Percentiles rank a stretch among this genome's conserved stretches.
These are phyloP conservation scores for Torymus tubicola DNA, from an alignment of 2,888 invertebrate genomes.

Conservation along the genomic window DNA sequence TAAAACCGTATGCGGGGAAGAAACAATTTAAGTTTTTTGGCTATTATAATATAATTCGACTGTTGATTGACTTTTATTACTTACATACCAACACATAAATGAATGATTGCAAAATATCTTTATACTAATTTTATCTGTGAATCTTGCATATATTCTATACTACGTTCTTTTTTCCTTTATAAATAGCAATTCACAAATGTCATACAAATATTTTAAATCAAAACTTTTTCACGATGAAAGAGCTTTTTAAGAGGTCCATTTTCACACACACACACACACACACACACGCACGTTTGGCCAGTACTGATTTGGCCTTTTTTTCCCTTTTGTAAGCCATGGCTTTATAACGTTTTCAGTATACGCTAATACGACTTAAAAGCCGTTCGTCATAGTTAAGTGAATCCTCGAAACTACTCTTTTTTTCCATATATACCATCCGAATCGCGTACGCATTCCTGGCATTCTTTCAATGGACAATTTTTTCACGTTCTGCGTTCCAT, in stretches of 20 bases:
- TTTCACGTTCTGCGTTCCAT: too few species aligned
- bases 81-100: too few species aligned
- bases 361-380: constrained; percentile 21
- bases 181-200: background rate
- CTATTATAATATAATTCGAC: too few species aligned
- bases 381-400: constrained; percentile 9
- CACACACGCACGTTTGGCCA: constrained; percentile 6
- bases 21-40: too few species aligned
- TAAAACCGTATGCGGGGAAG: too few species aligned
- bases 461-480: too few species aligned
- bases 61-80: too few species aligned
- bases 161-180: constrained; percentile 1
- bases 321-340: background rate
- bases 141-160: constrained; percentile 4
- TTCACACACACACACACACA: constrained; percentile 11
- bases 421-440: background rate
- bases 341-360: constrained; percentile 13
- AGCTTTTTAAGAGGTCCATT: constrained; percentile 25
- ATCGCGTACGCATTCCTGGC: too few species aligned
- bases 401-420: background rate
- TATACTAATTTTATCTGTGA: too few species aligned
- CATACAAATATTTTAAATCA: constrained; percentile 33
- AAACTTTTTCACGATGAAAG: constrained; percentile 16
- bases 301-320: constrained; percentile 12
- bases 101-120: too few species aligned